phyloP scores from a whole-genome alignment of 2,113 vertebrate genomes.

The Eira barbara region DNA sequence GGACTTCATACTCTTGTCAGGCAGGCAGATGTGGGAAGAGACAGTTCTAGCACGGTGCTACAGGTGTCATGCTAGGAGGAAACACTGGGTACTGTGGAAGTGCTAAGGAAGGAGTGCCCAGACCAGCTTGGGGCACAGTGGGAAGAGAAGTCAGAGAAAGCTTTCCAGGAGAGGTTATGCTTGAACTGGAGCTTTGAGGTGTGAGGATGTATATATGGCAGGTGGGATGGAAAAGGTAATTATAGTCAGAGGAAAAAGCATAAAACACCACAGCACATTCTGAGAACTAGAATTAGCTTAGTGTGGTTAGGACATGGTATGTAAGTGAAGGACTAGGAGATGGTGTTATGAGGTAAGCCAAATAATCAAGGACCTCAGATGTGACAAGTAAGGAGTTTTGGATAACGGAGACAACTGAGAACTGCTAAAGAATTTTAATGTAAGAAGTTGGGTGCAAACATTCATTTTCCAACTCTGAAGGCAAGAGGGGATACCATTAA shows the following conservation, averaged over 20 bases:
- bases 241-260: background rate
- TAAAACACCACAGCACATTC: background rate
- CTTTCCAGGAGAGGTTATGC: background rate
- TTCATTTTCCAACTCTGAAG: slow-evolving; percentile 19
- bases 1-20: background rate
- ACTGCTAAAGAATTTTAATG: background rate
- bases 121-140: background rate
- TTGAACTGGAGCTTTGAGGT: background rate
- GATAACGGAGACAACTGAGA: background rate
- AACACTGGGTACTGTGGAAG: background rate
- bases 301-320: background rate
- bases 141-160: background rate
- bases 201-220: background rate
- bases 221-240: background rate
- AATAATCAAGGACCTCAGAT: background rate
- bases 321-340: background rate
- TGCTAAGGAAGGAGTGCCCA: background rate
- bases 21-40: background rate
- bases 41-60: background rate
- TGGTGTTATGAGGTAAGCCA: background rate
- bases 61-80: background rate
- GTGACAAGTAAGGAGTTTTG: background rate
- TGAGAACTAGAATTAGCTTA: slow-evolving; percentile 19
- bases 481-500: background rate
- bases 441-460: background rate